Evolutionary conservation across 2,113 vertebrate genomes (phyloP), one percentile per base, ranked within the genome.

Genomic region (Oryzias javanicus): DNA sequence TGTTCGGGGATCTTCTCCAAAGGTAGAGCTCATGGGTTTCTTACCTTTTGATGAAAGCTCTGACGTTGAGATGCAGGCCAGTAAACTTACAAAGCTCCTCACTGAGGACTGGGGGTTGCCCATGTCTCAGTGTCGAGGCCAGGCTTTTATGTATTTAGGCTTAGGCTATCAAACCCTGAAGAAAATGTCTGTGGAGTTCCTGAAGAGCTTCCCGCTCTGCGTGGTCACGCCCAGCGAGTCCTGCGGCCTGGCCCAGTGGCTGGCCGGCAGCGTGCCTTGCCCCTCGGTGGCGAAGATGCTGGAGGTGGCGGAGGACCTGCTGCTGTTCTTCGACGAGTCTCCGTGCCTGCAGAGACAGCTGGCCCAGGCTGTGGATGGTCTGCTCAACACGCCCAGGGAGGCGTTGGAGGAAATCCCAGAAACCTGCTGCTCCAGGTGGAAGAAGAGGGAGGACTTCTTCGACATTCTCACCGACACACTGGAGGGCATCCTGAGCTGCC

Each of bases 21-120:
- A 95, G 74, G 96, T 98, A 27, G 96, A 97, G 65, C 93, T 98
- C 16, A 49, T 98, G 14, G 96, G 95, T 0, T 99, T 98, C 76
- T 79, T 98, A 46, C 94, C 92, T 0, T 94, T 94, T 3, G 91
- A 95, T 52, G 88, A 87, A 53, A 82, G 41, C 35, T 67, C 86
- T 0, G 92, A 94, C 2, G 80, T 92, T 6, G 94, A 90, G 15
- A 58, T 60, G 6, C 89, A 96, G 79, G 93, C 94, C 0, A 92
- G 92, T 29, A 92, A 91, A 24, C 94, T 99, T 4, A 90, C 95
- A 0, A 72, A 86, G 0, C 92, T 91, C 4, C 90, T 99, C 49
- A 94, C 93, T 0, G 95, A 98, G 47, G 94, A 96, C 53, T 98
- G 96, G 97, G 93, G 94, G 5, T 79, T 99, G 16, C 95, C 95